Percentiles rank a stretch among this genome's conserved stretches.
These are phyloP conservation scores for Cyclargus thomasi DNA, from an alignment of 1,140 invertebrate genomes.

Conservation along the genomic window DNA sequence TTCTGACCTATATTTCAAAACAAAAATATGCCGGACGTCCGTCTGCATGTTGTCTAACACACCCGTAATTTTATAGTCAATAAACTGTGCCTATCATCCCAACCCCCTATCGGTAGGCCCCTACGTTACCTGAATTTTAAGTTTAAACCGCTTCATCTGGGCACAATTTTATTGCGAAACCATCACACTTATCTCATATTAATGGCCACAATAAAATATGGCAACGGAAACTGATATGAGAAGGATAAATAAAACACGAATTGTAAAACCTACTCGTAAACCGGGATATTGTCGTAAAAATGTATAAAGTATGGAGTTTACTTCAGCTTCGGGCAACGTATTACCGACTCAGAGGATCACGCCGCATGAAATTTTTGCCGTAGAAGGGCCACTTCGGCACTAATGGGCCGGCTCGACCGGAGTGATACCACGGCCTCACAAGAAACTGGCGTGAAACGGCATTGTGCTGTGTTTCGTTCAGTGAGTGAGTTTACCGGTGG, in stretches of 20 bases:
- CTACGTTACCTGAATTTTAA: conserved; percentile 1
- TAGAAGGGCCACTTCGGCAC: too few species aligned
- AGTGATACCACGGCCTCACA: too few species aligned
- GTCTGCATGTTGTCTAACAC: background rate
- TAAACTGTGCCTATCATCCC: background rate
- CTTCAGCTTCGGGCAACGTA: background rate
- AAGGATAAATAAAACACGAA: conserved; percentile 44
- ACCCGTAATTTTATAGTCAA: background rate
- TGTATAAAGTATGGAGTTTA: background rate
- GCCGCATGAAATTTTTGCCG: too few species aligned
- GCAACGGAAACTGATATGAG: conserved; percentile 39
- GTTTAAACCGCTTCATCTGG: conserved; percentile 5
- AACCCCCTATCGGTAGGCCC: background rate
- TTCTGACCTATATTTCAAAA: background rate
- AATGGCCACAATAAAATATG: conserved; percentile 34
- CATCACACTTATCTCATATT: conserved; percentile 23
- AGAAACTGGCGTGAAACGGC: too few species aligned
- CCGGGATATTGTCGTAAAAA: conserved; percentile 29
- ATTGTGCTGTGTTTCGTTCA: too few species aligned
- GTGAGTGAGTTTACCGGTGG: too few species aligned
- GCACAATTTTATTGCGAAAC: background rate
- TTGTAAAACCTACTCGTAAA: conserved; percentile 43
- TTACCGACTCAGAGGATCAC: too few species aligned
- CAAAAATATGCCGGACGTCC: background rate
- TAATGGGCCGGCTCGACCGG: too few species aligned